These are phyloP conservation scores for Ceraclea dissimilis DNA, from an alignment of 2,888 invertebrate genomes.

Conservation along the genomic window DNA sequence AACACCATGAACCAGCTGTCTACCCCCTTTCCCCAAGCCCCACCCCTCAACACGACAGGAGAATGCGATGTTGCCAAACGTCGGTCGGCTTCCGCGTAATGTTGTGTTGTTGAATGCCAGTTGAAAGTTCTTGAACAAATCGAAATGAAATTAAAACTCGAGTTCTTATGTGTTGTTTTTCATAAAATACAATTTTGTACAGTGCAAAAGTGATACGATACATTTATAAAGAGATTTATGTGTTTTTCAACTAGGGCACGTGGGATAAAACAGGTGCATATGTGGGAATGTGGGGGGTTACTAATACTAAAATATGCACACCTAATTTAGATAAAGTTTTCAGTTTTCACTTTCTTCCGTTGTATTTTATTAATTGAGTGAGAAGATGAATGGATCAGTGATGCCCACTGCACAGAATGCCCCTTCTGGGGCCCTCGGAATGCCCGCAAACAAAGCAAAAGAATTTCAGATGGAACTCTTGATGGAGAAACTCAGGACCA, in stretches of 20 bases:
- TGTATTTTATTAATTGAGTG: not conserved
- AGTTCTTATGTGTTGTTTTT: not conserved
- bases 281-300: slow-evolving; percentile 9
- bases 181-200: not conserved
- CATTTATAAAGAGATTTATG: not conserved
- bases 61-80: slow-evolving; percentile 22
- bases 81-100: slow-evolving; percentile 14
- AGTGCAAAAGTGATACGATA: not conserved
- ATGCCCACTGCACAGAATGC: slow-evolving; percentile 11
- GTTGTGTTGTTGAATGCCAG: slow-evolving; percentile 15
- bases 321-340: slow-evolving; percentile 5
- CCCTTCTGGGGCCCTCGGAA: slow-evolving; percentile 8
- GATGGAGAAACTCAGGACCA: slow-evolving; percentile 86
- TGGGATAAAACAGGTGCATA: slow-evolving; percentile 5
- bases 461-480: slow-evolving; percentile 68
- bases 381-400: slow-evolving; percentile 16
- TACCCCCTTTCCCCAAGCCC: slow-evolving; percentile 6
- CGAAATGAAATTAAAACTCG: slow-evolving; percentile 8
- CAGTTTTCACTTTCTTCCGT: not conserved
- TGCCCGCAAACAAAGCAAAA: slow-evolving; percentile 15
- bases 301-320: slow-evolving; percentile 5
- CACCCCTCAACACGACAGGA: not conserved
- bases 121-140: slow-evolving; percentile 16
- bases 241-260: slow-evolving; percentile 3
- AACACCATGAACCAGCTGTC: slow-evolving; percentile 17